These are phyloP conservation scores for Adelges cooleyi DNA, from an alignment of 1,140 invertebrate species.

Conservation along the genomic window DNA sequence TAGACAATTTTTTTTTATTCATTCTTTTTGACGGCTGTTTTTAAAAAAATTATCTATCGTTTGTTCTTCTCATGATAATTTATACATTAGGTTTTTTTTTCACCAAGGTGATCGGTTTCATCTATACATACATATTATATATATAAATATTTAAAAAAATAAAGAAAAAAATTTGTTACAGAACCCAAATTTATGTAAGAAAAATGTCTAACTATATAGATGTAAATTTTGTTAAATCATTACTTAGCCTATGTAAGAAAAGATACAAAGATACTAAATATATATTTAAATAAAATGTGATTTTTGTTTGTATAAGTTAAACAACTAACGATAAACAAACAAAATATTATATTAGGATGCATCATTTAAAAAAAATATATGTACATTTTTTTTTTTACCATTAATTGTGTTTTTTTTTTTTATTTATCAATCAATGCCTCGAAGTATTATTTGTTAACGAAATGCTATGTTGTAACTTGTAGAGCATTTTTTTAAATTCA, in stretches of 20 bases:
- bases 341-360: slow-evolving; percentile 11
- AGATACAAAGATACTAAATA: slow-evolving; percentile 11
- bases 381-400: slow-evolving; percentile 24
- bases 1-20: slow-evolving; percentile 15
- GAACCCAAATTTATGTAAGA: slow-evolving; percentile 5
- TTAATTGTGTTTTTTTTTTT: background rate
- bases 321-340: background rate
- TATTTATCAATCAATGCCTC: too few relatives aligned
- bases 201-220: slow-evolving; percentile 5
- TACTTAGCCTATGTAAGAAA: slow-evolving; percentile 11
- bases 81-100: slow-evolving; percentile 6
- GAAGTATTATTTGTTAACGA: too few relatives aligned
- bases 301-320: slow-evolving; percentile 25
- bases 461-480: too few relatives aligned
- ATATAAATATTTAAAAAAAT: slow-evolving; percentile 11
- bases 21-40: slow-evolving; percentile 22
- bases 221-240: slow-evolving; percentile 6
- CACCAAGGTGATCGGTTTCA: slow-evolving; percentile 22
- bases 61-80: slow-evolving; percentile 19
- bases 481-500: too few relatives aligned
- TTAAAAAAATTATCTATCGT: background rate
- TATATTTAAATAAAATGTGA: slow-evolving; percentile 1
- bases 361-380: slow-evolving; percentile 20
- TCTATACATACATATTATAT: slow-evolving; percentile 13
- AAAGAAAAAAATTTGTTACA: background rate